A percentile compares a stretch with the other conserved stretches of the same genome.
These are phyloP conservation scores for Eptatretus atami DNA, from an alignment of 2,797 vertebrate genomes.

Conservation along the genomic window DNA sequence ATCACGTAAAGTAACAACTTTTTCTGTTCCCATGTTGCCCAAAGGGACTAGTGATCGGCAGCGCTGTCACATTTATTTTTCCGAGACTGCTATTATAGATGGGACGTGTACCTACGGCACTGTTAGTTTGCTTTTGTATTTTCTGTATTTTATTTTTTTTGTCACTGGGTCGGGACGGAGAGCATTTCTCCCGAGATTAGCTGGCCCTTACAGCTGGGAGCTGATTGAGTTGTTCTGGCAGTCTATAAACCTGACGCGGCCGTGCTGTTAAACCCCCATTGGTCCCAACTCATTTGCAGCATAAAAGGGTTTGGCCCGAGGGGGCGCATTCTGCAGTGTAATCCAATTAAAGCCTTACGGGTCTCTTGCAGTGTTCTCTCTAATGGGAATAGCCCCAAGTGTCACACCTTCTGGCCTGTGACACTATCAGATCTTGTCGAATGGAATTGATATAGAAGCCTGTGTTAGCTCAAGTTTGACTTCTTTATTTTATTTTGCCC, in stretches of 20 bases:
- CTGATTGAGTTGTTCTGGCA: slow-evolving; percentile 6
- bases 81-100: too few relatives aligned
- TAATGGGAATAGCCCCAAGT: slow-evolving; percentile 5
- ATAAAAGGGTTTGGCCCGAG: slow-evolving; percentile 5
- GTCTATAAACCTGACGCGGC: slow-evolving; percentile 6
- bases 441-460: neutral
- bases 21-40: too few relatives aligned
- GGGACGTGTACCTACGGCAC: too few relatives aligned
- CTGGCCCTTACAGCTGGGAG: slow-evolving; percentile 4
- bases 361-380: slow-evolving; percentile 5
- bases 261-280: slow-evolving; percentile 4
- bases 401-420: slow-evolving; percentile 3
- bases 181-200: slow-evolving; percentile 3
- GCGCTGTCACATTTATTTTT: too few relatives aligned
- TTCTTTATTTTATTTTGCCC: too few relatives aligned
- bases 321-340: slow-evolving; percentile 4
- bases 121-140: too few relatives aligned
- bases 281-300: slow-evolving; percentile 5
- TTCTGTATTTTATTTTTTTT: neutral
- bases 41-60: too few relatives aligned
- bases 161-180: neutral
- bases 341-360: slow-evolving; percentile 5
- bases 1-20: too few relatives aligned
- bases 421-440: slow-evolving; percentile 5
- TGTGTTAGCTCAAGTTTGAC: too few relatives aligned